These are phyloP conservation scores for Dicycla oo DNA, from an alignment of 2,888 invertebrate species.

Conservation along the genomic window DNA sequence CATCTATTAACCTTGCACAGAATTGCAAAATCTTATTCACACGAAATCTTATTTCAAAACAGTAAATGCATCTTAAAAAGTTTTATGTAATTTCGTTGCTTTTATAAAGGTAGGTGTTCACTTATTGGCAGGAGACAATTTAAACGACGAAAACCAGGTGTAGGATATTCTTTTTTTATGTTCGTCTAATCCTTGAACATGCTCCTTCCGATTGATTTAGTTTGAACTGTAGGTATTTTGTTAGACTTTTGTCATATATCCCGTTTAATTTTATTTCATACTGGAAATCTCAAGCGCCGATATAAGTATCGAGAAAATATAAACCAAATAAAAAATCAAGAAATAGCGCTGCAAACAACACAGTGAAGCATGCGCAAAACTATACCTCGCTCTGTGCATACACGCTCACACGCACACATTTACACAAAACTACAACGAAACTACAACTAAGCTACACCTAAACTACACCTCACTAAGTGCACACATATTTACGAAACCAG, in stretches of 20 bases:
- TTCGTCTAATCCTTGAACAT: not conserved
- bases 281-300: not conserved
- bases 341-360: no score
- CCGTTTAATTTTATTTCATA: not conserved
- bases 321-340: no score
- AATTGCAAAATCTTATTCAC: conserved; percentile 66
- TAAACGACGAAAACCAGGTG: not conserved
- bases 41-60: conserved; percentile 63
- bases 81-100: conserved; percentile 19
- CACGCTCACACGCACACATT: no score
- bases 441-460: no score
- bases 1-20: conserved; percentile 60
- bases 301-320: not conserved
- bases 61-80: conserved; percentile 54
- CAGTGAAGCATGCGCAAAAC: no score
- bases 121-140: not conserved
- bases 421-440: no score
- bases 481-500: no score
- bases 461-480: no score
- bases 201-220: not conserved
- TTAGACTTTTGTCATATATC: not conserved
- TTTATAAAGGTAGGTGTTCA: not conserved
- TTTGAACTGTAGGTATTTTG: not conserved
- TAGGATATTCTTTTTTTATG: not conserved
- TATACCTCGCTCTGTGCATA: no score